A percentile compares a stretch with the other conserved stretches of the same genome.
Conservation (phyloP, 2,888 invertebrate genomes). For the Ichneumoninae sp. region DNA sequence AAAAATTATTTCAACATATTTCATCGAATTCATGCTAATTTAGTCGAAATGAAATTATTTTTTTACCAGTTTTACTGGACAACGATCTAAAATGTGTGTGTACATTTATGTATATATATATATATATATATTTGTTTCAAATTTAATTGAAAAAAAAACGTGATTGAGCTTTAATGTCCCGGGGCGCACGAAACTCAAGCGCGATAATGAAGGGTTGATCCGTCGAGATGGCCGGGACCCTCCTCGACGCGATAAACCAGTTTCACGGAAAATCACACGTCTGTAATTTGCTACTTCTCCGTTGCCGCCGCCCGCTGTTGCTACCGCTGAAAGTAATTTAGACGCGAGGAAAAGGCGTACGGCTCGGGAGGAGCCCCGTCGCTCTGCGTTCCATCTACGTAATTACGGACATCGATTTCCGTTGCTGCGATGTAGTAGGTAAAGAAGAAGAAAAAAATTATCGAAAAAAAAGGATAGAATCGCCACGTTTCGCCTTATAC, state of each 20-base stretch:
- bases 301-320: constrained; percentile 15
- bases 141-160: not conserved
- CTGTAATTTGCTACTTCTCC: constrained; percentile 48
- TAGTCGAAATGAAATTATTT: not conserved
- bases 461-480: constrained; percentile 15
- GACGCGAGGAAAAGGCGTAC: constrained; percentile 41
- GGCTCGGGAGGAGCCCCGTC: constrained; percentile 46
- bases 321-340: constrained; percentile 19
- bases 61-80: not conserved
- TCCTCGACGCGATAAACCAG: constrained; percentile 43
- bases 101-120: too few relatives aligned
- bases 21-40: not conserved
- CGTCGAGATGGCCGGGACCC: constrained; percentile 7
- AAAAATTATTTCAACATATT: not conserved
- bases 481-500: constrained; percentile 24
- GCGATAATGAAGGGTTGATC: constrained; percentile 5
- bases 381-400: constrained; percentile 72
- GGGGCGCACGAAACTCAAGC: not conserved
- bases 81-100: not conserved
- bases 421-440: constrained; percentile 40
- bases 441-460: constrained; percentile 18
- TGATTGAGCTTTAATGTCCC: not conserved
- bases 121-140: not conserved
- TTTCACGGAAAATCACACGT: constrained; percentile 56
- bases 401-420: constrained; percentile 79